These are phyloP conservation scores for Harmothoe impar DNA, from an alignment of 2,888 invertebrate species.

Conservation along the genomic window DNA sequence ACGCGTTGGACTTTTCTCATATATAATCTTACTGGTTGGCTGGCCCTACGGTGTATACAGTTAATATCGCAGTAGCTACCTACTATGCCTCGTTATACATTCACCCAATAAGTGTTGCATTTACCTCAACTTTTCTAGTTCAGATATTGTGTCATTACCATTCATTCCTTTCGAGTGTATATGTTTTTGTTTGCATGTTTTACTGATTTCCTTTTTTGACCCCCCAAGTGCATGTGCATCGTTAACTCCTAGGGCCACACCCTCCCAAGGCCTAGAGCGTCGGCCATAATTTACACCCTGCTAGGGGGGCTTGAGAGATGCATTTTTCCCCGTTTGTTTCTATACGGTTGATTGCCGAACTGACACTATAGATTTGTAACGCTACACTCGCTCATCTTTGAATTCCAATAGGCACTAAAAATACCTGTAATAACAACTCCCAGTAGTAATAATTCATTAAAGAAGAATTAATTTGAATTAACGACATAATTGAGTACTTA, in stretches of 20 bases:
- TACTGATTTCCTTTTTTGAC: constrained; percentile 44
- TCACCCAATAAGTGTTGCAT: constrained; percentile 57
- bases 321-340: neutral
- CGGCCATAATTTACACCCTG: neutral
- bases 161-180: constrained; percentile 49
- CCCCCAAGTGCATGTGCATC: constrained; percentile 56
- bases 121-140: constrained; percentile 27
- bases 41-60: constrained; percentile 19
- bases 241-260: constrained; percentile 31
- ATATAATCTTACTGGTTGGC: constrained; percentile 36
- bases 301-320: constrained; percentile 21
- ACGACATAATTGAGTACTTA: constrained; percentile 12
- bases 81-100: neutral
- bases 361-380: constrained; percentile 41
- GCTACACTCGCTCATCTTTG: constrained; percentile 27
- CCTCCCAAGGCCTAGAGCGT: constrained; percentile 11
- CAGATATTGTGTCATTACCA: constrained; percentile 40
- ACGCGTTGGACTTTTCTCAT: constrained; percentile 45
- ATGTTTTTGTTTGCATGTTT: constrained; percentile 61
- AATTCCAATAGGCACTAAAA: constrained; percentile 16
- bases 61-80: neutral
- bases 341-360: neutral
- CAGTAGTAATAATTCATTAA: constrained; percentile 16
- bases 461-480: constrained; percentile 12
- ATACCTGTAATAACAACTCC: constrained; percentile 20